phyloP scores from a whole-genome alignment of 2,113 vertebrate genomes.

The Muscicapa adusta region DNA sequence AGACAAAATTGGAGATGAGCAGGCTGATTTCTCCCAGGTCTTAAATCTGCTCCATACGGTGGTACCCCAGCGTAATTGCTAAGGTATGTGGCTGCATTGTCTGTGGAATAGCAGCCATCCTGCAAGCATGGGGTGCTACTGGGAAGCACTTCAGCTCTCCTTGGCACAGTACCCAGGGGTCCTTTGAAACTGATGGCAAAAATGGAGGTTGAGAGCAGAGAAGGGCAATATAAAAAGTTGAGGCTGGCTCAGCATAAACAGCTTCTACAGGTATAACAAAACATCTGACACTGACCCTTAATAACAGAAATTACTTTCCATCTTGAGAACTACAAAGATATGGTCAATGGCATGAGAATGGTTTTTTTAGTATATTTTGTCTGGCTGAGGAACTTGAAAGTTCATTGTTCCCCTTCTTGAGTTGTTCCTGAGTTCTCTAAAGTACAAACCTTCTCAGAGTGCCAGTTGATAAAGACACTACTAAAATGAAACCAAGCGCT shows the following conservation, averaged over 20 bases:
- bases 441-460: not conserved
- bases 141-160: not conserved
- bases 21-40: not conserved
- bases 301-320: not conserved
- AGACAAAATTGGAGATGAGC: not conserved
- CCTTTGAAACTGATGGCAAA: not conserved
- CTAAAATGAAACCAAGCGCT: not conserved
- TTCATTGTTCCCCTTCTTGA: not conserved
- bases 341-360: not conserved
- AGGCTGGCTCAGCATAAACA: not conserved
- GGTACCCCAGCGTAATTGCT: not conserved
- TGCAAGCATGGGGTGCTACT: fast-evolving
- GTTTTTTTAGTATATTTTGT: not conserved
- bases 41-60: not conserved
- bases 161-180: not conserved
- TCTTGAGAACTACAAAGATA: not conserved
- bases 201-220: not conserved
- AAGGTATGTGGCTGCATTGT: too few relatives aligned
- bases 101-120: not conserved
- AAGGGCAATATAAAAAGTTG: not conserved
- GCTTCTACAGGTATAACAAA: not conserved
- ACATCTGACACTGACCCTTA: not conserved
- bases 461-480: not conserved
- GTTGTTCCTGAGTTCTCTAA: not conserved
- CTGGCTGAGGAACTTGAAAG: not conserved